Base-by-base conservation (phyloP, 2,113 vertebrate genomes). In the pig (Sus scrofa) region DNA sequence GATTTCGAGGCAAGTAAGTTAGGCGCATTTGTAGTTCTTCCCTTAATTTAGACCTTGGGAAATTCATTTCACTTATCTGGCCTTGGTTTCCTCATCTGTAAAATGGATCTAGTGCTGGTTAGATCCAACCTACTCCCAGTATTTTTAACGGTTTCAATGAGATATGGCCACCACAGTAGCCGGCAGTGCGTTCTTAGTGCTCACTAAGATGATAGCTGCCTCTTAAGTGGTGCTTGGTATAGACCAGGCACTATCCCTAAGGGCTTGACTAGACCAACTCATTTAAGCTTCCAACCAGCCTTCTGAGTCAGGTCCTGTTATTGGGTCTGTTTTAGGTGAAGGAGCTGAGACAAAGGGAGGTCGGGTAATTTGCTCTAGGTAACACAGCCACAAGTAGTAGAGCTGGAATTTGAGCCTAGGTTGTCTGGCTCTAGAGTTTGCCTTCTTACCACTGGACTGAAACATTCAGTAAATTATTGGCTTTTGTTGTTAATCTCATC, bases 371-470 rank as follows among this genome's bases (percentile, higher is more conserved):
- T 19, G 4, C 52, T 4, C 44, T 15, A 27, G 18, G 26, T 18
- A 54, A 62, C 71, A 32, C 75, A 88, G 86, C 52, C 26, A 2
- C 37, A 19, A n/a, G 7, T 0, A 32, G 62, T 73, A 44, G 52
- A 87, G 63, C 19, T 50, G 13, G 34, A 37, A n/a, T 19, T 9
- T 34, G 62, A 95, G 37, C n/a, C 27, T 15, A 56, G 65, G 88
- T 9, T 2, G 0, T 14, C 39, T 24, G 7, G 37, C 8, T 62
- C 16, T 62, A 3, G 14, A n/a, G 52, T 39, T 7, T 27, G 71
- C 5, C 3, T 24, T 4, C 37, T 67, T n/a, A 26, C 34, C 1
- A 1, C 8, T 7, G 20, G 1, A 19, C 18, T 0, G 12, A 4
- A 2, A 50, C 32, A 16, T 50, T 74, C 24, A 0, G 20, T 30